Conservation (phyloP, 1,140 invertebrate species). For the Orius insidiosus region DNA sequence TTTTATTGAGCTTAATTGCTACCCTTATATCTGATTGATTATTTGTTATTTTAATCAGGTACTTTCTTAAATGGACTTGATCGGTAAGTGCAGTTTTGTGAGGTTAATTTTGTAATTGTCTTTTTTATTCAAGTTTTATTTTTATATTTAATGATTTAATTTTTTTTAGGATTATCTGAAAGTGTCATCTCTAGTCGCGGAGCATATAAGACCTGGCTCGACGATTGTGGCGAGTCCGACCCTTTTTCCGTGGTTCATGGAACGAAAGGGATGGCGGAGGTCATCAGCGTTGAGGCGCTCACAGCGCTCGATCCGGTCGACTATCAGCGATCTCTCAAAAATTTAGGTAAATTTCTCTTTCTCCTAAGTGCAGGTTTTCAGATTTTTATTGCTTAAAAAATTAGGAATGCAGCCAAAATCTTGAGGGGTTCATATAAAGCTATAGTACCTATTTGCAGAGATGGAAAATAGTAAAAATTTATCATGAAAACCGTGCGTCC, state of each 20-base stretch:
- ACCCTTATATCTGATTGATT: too few relatives aligned
- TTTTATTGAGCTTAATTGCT: too few relatives aligned
- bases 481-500: too few relatives aligned
- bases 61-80: neutral
- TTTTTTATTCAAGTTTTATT: neutral
- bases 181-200: constrained; percentile 18
- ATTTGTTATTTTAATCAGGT: neutral
- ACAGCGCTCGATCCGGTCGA: constrained; percentile 22
- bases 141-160: constrained; percentile 3
- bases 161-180: constrained; percentile 20
- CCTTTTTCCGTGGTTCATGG: constrained; percentile 18
- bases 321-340: constrained; percentile 22
- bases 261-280: constrained; percentile 20
- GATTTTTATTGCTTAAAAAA: too few relatives aligned
- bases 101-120: neutral
- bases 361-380: too few relatives aligned
- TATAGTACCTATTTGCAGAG: too few relatives aligned
- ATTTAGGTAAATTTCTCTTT: constrained; percentile 22
- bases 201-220: constrained; percentile 21
- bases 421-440: too few relatives aligned
- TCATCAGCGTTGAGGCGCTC: constrained; percentile 23
- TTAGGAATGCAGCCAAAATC: too few relatives aligned
- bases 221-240: constrained; percentile 22
- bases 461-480: too few relatives aligned
- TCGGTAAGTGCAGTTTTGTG: neutral